These are phyloP conservation scores for Mylabris sibirica DNA, from an alignment of 2,888 invertebrate species.

Conservation along the genomic window DNA sequence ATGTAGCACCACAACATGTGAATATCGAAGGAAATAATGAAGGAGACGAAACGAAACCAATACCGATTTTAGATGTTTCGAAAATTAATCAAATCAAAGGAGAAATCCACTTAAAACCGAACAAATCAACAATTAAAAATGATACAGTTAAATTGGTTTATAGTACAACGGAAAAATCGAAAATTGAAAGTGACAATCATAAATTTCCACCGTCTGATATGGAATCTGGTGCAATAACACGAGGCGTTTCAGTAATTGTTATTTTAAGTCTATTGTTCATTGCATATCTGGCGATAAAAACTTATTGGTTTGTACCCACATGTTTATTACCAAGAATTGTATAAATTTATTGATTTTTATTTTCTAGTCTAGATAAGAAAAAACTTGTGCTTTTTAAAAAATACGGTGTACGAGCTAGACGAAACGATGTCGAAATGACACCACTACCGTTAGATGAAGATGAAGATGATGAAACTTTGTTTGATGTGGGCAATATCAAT, in stretches of 20 bases:
- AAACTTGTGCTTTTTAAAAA: slow-evolving; percentile 50
- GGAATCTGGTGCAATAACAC: slow-evolving; percentile 45
- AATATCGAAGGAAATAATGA: not conserved
- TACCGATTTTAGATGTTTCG: not conserved
- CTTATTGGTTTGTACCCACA: slow-evolving; percentile 48
- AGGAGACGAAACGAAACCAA: not conserved
- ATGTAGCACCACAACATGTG: not conserved
- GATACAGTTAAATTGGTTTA: not conserved
- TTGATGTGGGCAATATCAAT: slow-evolving; percentile 51
- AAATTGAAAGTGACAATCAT: not conserved
- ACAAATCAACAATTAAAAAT: not conserved
- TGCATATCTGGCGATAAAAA: slow-evolving; percentile 46
- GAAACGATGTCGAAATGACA: slow-evolving; percentile 59
- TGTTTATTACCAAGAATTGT: slow-evolving; percentile 6
- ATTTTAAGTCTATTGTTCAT: slow-evolving; percentile 46
- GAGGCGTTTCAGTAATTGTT: slow-evolving; percentile 47
- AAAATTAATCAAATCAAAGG: not conserved
- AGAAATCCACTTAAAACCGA: not conserved
- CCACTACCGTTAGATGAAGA: slow-evolving; percentile 59
- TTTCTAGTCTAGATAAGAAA: slow-evolving; percentile 39
- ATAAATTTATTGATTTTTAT: not conserved
- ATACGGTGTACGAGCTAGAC: slow-evolving; percentile 57
- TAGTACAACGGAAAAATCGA: not conserved
- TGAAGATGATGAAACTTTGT: slow-evolving; percentile 60
- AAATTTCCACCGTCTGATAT: slow-evolving; percentile 23